Evolutionary conservation across 1,140 invertebrate species (phyloP).

Genomic region (Pentalonia nigronervosa): DNA sequence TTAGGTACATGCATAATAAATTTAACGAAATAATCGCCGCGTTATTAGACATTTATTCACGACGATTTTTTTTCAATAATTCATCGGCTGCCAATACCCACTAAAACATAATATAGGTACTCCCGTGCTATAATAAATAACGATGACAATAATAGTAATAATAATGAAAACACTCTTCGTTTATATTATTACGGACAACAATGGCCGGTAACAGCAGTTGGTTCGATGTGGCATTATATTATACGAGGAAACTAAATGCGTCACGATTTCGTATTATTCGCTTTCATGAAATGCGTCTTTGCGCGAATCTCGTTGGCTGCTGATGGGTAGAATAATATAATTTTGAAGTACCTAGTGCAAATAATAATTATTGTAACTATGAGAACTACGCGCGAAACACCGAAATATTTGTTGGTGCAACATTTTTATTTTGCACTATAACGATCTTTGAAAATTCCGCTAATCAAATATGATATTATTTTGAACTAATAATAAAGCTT

Average conservation of each 20-base stretch:
- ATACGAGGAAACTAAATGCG: not conserved
- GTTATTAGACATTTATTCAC: not conserved
- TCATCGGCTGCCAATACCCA: not conserved
- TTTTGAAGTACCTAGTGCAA: too few relatives aligned
- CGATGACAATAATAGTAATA: not conserved
- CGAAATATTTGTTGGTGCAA: not conserved
- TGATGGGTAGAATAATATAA: too few relatives aligned
- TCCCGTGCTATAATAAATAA: not conserved
- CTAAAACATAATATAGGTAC: not conserved
- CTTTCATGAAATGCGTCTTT: not conserved
- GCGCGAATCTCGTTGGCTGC: not conserved
- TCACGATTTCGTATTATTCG: not conserved
- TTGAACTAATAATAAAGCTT: too few relatives aligned
- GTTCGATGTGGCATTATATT: not conserved
- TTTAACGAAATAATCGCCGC: not conserved
- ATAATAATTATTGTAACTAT: too few relatives aligned
- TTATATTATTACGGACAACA: not conserved
- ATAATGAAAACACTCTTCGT: not conserved
- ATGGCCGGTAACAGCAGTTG: not conserved
- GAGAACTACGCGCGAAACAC: not conserved
- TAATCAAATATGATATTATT: not conserved
- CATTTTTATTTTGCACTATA: not conserved
- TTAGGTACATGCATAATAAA: not conserved
- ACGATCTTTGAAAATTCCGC: not conserved
- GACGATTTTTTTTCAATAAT: slow-evolving; percentile 6